A percentile compares a stretch with the other conserved stretches of the same genome.
phyloP scores from a whole-genome alignment of 2,797 vertebrate species.

The Ctenopoma kingsleyae region DNA sequence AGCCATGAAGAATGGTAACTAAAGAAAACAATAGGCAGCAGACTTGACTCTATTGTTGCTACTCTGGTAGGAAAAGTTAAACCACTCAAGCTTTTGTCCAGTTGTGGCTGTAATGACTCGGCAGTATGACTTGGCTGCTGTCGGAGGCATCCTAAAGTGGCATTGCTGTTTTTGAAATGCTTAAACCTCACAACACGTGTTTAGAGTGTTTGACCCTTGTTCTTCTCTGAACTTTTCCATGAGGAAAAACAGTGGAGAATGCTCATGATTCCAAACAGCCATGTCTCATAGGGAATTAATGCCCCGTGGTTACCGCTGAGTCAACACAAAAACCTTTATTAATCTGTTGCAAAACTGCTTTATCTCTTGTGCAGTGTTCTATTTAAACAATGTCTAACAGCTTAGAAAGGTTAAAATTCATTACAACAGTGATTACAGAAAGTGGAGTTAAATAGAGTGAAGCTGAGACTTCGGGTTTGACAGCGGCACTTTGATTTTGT shows the following conservation, averaged over 20 bases:
- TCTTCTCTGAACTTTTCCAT: background rate
- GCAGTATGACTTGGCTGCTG: background rate
- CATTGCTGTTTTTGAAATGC: background rate
- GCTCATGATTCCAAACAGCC: background rate
- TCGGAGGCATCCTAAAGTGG: background rate
- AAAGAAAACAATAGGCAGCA: background rate
- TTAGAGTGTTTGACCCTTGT: background rate
- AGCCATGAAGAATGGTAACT: constrained; percentile 49
- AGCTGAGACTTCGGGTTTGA: background rate
- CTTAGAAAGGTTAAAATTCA: background rate
- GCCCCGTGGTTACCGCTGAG: background rate
- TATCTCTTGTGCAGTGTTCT: constrained; percentile 2
- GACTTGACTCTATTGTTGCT: background rate
- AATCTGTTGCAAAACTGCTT: background rate
- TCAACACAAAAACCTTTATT: background rate
- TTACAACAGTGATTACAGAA: background rate
- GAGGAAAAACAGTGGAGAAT: background rate
- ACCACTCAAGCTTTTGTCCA: background rate
- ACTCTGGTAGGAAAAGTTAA: background rate
- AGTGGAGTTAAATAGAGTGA: background rate
- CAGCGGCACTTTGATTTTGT: background rate
- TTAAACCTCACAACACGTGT: background rate
- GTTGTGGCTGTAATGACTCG: background rate
- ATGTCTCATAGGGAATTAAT: background rate
- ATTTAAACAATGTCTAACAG: background rate